Evolutionary conservation across 2,113 vertebrate genomes (phyloP).

Genomic region (Colistium nudipinnis): DNA sequence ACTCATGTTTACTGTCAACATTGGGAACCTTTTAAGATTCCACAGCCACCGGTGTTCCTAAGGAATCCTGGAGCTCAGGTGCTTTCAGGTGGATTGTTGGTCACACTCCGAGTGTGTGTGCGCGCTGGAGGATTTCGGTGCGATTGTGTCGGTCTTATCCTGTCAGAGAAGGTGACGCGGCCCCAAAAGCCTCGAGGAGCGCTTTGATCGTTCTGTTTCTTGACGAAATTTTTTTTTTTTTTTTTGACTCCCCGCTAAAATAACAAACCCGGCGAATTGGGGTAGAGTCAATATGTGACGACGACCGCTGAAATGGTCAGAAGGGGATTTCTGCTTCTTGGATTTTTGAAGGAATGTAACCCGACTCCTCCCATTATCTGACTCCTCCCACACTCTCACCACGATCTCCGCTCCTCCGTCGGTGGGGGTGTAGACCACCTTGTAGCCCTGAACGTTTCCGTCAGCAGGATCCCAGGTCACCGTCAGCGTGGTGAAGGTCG

Average conservation of each 20-base stretch:
- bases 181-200: constrained; percentile 7
- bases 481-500: constrained; percentile 90
- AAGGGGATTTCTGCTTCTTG: no score
- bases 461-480: constrained; percentile 92
- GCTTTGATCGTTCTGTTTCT: constrained; percentile 16
- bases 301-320: no score
- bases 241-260: no score
- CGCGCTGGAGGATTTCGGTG: background rate
- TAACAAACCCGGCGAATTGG: no score
- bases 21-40: background rate
- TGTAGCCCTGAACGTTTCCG: constrained; percentile 94
- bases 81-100: no score
- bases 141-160: constrained; percentile 28
- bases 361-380: no score
- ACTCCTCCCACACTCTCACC: constrained; percentile 81
- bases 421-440: constrained; percentile 86
- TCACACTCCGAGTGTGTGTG: background rate
- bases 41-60: background rate
- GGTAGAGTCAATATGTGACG: no score
- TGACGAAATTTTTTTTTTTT: background rate
- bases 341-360: no score
- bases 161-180: constrained; percentile 37
- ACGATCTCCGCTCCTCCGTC: constrained; percentile 86
- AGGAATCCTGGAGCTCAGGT: background rate
- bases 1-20: background rate